Percentiles rank a stretch among this genome's conserved stretches.
phyloP scores from a whole-genome alignment of 1,140 invertebrate genomes.

The Caenorhabditis inopinata region DNA sequence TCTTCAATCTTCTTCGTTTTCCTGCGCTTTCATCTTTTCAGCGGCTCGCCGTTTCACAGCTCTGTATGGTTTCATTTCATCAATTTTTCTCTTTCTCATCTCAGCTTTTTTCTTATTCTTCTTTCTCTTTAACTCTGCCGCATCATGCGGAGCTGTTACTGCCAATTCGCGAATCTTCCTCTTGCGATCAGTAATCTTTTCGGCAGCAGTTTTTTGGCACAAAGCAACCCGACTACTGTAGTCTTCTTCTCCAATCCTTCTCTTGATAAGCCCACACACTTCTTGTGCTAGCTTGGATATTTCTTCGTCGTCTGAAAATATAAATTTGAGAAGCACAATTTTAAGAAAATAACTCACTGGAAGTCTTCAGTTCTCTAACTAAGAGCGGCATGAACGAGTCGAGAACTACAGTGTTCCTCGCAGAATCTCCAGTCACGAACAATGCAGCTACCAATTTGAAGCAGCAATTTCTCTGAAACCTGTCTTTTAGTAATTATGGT shows the following conservation, averaged over 20 bases:
- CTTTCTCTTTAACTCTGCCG: conserved; percentile 37
- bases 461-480: conserved; percentile 40
- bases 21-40: conserved; percentile 31
- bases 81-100: conserved; percentile 43
- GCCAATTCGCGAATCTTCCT: conserved; percentile 43
- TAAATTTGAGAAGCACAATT: neutral
- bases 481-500: neutral
- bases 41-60: conserved; percentile 4
- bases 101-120: conserved; percentile 41
- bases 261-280: conserved; percentile 44
- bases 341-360: neutral
- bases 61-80: conserved; percentile 43
- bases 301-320: conserved; percentile 44
- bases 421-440: conserved; percentile 13
- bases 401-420: neutral
- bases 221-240: conserved; percentile 30
- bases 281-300: conserved; percentile 42
- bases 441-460: conserved; percentile 48
- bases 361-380: conserved; percentile 43
- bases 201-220: conserved; percentile 32
- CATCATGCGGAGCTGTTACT: conserved; percentile 30
- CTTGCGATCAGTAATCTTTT: conserved; percentile 35
- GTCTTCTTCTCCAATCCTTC: conserved; percentile 36
- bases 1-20: conserved; percentile 40
- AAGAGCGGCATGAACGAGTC: conserved; percentile 39